These are phyloP conservation scores for Eulithis prunata DNA, from an alignment of 2,888 invertebrate species.

Conservation along the genomic window DNA sequence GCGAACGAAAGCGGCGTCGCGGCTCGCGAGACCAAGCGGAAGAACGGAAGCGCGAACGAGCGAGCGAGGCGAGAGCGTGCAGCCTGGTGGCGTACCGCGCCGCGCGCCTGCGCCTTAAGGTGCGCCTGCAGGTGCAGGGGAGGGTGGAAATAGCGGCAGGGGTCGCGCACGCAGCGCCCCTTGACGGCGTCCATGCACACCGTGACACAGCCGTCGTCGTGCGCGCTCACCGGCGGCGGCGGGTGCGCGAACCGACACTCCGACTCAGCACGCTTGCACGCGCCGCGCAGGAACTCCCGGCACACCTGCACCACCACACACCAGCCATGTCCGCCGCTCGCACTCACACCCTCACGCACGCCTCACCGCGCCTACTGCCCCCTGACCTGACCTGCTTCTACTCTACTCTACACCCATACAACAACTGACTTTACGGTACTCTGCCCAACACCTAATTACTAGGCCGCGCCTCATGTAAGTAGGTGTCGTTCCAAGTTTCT, in stretches of 20 bases:
- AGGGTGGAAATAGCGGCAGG: constrained; percentile 99
- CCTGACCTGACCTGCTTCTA: constrained; percentile 36
- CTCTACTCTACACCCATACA: constrained; percentile 14
- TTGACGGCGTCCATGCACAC: constrained; percentile 99
- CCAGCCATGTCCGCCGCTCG: constrained; percentile 72
- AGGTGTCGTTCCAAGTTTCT: constrained; percentile 32
- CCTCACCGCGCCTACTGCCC: constrained; percentile 37
- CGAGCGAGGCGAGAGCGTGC: constrained; percentile 83
- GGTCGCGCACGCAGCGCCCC: constrained; percentile 99
- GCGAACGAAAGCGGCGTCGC: constrained; percentile 82
- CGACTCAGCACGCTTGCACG: constrained; percentile 98
- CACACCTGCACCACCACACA: constrained; percentile 91
- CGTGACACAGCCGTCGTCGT: constrained; percentile 99
- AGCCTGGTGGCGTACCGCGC: constrained; percentile 92
- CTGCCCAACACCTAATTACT: constrained; percentile 30
- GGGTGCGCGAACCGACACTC: constrained; percentile 99
- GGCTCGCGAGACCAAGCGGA: constrained; percentile 81
- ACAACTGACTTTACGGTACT: constrained; percentile 29
- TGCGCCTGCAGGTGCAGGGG: constrained; percentile 99
- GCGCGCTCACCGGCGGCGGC: constrained; percentile 97
- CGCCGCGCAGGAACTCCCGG: constrained; percentile 99
- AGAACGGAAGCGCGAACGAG: constrained; percentile 81
- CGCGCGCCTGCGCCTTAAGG: constrained; percentile 99
- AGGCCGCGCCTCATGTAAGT: constrained; percentile 28
- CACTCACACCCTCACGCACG: constrained; percentile 43